phyloP scores from a whole-genome alignment of 2,888 invertebrate species.

The Lamproptera curius region DNA sequence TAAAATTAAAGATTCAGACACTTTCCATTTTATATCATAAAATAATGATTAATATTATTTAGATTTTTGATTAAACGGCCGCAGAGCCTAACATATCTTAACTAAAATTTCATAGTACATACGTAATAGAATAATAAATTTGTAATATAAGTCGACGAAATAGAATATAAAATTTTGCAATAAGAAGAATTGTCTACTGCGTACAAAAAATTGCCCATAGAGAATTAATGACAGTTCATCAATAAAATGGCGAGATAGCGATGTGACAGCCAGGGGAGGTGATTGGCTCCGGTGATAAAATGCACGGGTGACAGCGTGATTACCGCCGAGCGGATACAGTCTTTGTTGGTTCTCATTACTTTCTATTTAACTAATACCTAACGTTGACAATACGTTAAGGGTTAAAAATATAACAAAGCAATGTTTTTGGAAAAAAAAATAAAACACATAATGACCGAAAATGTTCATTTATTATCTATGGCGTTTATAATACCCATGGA shows the following conservation, averaged over 20 bases:
- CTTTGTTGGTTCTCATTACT: conserved; percentile 48
- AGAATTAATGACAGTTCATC: conserved; percentile 47
- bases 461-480: too few species aligned
- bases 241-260: conserved; percentile 38
- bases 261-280: conserved; percentile 28
- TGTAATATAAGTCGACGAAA: too few species aligned
- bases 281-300: conserved; percentile 69
- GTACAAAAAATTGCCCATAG: conserved; percentile 24
- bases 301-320: conserved; percentile 68
- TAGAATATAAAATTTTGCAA: background rate
- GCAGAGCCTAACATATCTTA: too few species aligned
- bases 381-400: conserved; percentile 8
- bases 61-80: too few species aligned
- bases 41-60: too few species aligned
- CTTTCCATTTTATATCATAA: background rate
- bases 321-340: conserved; percentile 38
- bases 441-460: too few species aligned
- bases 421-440: too few species aligned
- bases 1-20: background rate
- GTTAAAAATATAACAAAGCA: conserved; percentile 9
- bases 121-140: too few species aligned
- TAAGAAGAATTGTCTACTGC: background rate
- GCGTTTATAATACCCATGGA: too few species aligned
- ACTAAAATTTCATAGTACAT: too few species aligned
- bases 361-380: conserved; percentile 39